phyloP scores from a whole-genome alignment of 2,888 invertebrate species.

The Opisthograptis luteolata region DNA sequence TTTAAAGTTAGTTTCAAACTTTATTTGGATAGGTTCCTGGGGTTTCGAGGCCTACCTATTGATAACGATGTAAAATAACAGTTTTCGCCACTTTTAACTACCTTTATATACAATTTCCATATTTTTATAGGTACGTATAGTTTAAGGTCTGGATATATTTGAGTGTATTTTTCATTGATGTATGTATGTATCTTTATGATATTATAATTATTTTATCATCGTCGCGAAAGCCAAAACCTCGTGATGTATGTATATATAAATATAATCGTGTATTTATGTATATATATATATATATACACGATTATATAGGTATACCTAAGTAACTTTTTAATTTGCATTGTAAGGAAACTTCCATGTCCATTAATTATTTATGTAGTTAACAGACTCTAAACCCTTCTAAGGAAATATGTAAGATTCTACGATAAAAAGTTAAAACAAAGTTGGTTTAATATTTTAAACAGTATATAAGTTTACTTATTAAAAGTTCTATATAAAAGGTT shows the following conservation, averaged over 20 bases:
- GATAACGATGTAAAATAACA: neutral
- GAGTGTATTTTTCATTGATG: too few relatives aligned
- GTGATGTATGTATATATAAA: too few relatives aligned
- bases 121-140: too few relatives aligned
- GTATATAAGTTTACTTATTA: neutral
- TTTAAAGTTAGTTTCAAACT: constrained; percentile 34
- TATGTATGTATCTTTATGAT: too few relatives aligned
- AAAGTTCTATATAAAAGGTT: too few relatives aligned
- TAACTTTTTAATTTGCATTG: neutral
- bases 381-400: constrained; percentile 3
- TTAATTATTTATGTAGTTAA: constrained; percentile 1
- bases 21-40: constrained; percentile 19
- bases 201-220: too few relatives aligned
- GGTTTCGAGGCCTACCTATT: neutral
- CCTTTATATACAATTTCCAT: too few relatives aligned
- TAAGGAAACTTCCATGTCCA: neutral
- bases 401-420: constrained; percentile 5
- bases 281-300: too few relatives aligned
- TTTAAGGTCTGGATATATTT: too few relatives aligned
- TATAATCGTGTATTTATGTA: neutral
- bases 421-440: constrained; percentile 8
- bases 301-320: too few relatives aligned
- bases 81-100: neutral
- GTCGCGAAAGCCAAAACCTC: too few relatives aligned
- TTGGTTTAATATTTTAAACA: neutral